Conservation (phyloP, 2,797 vertebrate genomes). For the Geotrypetes seraphini region DNA sequence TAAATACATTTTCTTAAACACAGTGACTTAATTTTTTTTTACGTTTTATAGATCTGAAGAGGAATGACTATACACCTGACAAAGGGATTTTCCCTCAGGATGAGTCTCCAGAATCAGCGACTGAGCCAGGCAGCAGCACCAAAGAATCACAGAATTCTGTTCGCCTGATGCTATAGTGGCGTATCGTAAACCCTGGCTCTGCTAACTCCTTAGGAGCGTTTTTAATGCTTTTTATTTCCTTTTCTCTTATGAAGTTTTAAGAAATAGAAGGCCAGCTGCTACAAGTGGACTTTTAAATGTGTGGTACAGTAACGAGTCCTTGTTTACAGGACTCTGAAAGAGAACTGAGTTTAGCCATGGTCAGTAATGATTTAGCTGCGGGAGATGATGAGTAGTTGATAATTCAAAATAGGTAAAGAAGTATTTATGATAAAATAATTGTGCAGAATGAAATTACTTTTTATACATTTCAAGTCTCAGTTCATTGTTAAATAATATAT, state of each 20-base stretch:
- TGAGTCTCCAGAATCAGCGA: conserved; percentile 64
- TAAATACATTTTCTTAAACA: no score
- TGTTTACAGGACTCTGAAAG: conserved; percentile 9
- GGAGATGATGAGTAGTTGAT: no score
- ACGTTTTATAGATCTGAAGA: conserved; percentile 76
- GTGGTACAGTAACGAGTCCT: conserved; percentile 9
- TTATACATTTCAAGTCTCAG: conserved; percentile 47
- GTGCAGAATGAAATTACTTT: conserved; percentile 23
- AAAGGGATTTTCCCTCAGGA: conserved; percentile 83
- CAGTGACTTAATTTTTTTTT: not conserved
- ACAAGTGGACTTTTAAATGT: conserved; percentile 15
- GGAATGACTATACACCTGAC: conserved; percentile 95
- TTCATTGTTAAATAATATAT: conserved; percentile 37
- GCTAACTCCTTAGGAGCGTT: conserved; percentile 18
- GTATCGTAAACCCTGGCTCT: conserved; percentile 23
- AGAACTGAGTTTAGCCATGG: conserved; percentile 9
- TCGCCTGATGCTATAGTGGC: conserved; percentile 74
- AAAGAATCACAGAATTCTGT: conserved; percentile 80
- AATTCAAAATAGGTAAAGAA: conserved; percentile 30
- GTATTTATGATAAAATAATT: conserved; percentile 38
- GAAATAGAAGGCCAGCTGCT: conserved; percentile 16
- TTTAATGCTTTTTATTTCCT: conserved; percentile 17
- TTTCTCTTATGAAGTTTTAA: conserved; percentile 14
- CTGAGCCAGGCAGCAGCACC: conserved; percentile 64
- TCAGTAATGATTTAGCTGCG: conserved; percentile 14